Conservation (phyloP, 1,140 invertebrate genomes). For the Saccostrea glomerata region DNA sequence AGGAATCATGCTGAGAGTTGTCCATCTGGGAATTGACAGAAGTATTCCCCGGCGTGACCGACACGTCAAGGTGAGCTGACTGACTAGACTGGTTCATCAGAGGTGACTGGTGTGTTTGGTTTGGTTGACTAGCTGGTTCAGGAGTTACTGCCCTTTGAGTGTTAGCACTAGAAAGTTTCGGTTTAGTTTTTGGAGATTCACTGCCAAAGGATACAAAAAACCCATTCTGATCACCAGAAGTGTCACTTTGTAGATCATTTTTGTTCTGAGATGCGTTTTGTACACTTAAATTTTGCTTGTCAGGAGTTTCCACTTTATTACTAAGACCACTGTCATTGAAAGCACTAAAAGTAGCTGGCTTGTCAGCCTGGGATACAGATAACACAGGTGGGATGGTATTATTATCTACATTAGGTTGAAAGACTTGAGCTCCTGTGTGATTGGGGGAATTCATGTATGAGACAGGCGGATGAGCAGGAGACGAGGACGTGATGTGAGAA, state of each 20-base stretch:
- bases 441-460: conserved; percentile 20
- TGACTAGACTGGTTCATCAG: conserved; percentile 38
- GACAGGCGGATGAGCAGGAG: conserved; percentile 4
- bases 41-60: not conserved
- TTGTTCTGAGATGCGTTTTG: not conserved
- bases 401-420: conserved; percentile 41
- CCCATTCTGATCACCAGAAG: conserved; percentile 85
- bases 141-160: conserved; percentile 57
- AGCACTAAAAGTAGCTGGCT: conserved; percentile 30
- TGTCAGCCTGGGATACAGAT: conserved; percentile 25
- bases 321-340: conserved; percentile 11
- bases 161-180: conserved; percentile 81
- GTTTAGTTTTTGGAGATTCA: conserved; percentile 90
- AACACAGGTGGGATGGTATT: not conserved
- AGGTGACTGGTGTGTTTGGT: conserved; percentile 12
- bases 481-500: conserved; percentile 24
- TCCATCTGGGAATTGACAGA: conserved; percentile 41
- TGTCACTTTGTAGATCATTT: conserved; percentile 12
- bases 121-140: conserved; percentile 48
- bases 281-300: not conserved
- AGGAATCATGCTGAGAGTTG: conserved; percentile 45
- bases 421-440: conserved; percentile 56
- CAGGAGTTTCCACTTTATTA: not conserved
- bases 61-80: not conserved
- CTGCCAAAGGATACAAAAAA: conserved; percentile 97